Base-by-base conservation (phyloP, 2,888 invertebrate species). In the Luperina nickerlii region DNA sequence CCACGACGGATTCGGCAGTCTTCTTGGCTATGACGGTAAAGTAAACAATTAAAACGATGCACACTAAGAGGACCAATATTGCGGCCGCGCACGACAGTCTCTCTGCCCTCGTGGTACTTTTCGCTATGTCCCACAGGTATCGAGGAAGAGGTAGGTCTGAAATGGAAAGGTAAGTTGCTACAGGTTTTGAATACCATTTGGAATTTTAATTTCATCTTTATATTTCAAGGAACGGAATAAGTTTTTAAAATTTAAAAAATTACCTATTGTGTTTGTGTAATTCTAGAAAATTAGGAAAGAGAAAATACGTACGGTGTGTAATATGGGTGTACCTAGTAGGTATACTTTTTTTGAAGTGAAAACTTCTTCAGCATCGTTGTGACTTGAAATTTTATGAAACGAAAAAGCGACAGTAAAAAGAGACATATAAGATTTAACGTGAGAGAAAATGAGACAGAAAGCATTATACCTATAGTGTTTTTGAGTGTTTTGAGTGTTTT, bases 91-190 rank as follows among this genome's bases (percentile, higher is more conserved):
- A 96, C 11, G 94, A 92, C 32, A 95, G 57, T n/a, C 95, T 89
- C 86, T 96, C 96, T 0, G 93, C 94, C 38, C 88, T 92, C 3
- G 95, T 94, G 15, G 95, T 94, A 83, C 94, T 95, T 85, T 93
- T 94, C 2, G 93, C 83, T 9, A 95, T 83, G 62, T 92, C 90
- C 94, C 94, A 94, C 5, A 96, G 51, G 86, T 96, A 96, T 66
- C 88, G 88, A 6, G 91, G 92, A 15, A 95, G 88, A 0, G 95
- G 91, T 32, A 96, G 83, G 70, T 95, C 96, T 96, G 94, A 18
- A 94, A 94, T 67, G 63, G 65, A 75, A 83, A 45, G 57, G 48
- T 77, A 57, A 45, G 45, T 32, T 57, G 57, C 20, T 70, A n/a
- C 8, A 70, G n/a, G 11, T 42, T 69, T 62, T 42, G 4, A 27